Base-by-base conservation (phyloP, 2,113 vertebrate genomes). In the Macquaria ambigua region DNA sequence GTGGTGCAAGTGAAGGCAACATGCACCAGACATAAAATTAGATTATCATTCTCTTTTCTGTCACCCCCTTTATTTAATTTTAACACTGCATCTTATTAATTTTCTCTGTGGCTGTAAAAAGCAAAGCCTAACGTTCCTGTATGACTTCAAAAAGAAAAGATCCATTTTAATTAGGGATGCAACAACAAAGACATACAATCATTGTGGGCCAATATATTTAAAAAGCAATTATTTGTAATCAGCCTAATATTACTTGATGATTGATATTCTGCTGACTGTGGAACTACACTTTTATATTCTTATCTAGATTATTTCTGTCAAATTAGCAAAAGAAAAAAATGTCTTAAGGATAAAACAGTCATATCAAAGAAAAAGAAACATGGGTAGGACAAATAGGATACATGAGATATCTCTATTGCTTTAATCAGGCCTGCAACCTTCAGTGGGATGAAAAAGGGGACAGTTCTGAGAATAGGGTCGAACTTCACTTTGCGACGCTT, bases 41-140 rank as follows among this genome's bases (percentile, higher is more conserved):
- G 81, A 84, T 86, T 25, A 63, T 55, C 28, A 5, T 61, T 77
- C 46, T 77, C 21, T 53, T 53, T 39, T 62, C 76, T 12, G 11
- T n/a, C 81, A 53, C 37, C 56, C 10, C 43, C 50, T 59, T 76
- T 23, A 74, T 83, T 83, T 46, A 1, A 69, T 68, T 77, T 55
- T 14, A 34, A 69, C 20, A 12, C 25, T 3, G 68, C 23, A 56
- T 68, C 77, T 56, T 74, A 48, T 83, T 86, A 8, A 75, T 85
- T 81, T 68, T 70, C 55, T 69, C 73, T 18, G 15, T 55, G 66
- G 50, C 16, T 70, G 0, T 25, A 67, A 12, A 66, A 68, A 11
- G 5, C 43, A 78, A 70, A 64, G 41, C 43, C 6, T 14, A 21
- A 50, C 8, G 6, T 16, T 34, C 18, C 31, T 21, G 9, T 34